These are phyloP conservation scores for Nibea coibor DNA, from an alignment of 2,113 vertebrate species.

Conservation along the genomic window DNA sequence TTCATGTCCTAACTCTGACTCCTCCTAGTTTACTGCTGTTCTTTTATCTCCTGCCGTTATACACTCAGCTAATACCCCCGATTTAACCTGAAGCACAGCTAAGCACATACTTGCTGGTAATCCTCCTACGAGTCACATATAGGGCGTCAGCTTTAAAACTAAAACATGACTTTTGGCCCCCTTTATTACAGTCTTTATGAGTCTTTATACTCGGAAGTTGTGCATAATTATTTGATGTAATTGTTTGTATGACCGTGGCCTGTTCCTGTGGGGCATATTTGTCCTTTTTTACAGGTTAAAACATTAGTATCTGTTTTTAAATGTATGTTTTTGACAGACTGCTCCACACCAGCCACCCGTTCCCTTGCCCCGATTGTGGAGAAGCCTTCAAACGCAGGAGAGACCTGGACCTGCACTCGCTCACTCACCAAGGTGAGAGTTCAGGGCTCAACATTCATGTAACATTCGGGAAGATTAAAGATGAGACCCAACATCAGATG, in stretches of 20 bases:
- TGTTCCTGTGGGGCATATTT: neutral
- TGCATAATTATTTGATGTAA: conserved; percentile 1
- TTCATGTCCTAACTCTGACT: conserved; percentile 66
- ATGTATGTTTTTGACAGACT: conserved; percentile 74
- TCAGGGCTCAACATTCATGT: conserved; percentile 24
- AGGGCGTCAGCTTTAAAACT: conserved; percentile 31
- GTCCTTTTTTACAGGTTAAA: neutral
- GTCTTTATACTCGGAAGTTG: neutral
- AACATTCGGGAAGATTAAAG: neutral
- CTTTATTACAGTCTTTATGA: conserved; percentile 9
- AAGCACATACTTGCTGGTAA: conserved; percentile 52
- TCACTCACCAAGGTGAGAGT: conserved; percentile 86
- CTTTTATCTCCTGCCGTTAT: conserved; percentile 58
- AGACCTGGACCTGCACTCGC: conserved; percentile 90
- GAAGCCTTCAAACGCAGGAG: conserved; percentile 89
- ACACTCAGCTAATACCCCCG: conserved; percentile 48
- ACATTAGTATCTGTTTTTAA: neutral
- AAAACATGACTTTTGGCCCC: conserved; percentile 23
- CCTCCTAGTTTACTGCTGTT: conserved; percentile 62
- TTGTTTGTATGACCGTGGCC: neutral
- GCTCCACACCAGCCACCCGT: conserved; percentile 92
- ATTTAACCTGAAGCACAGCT: conserved; percentile 60
- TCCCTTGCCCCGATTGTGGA: conserved; percentile 88
- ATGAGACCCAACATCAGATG: conserved; percentile 10
- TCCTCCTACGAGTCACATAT: conserved; percentile 42